Percentiles rank a stretch among this genome's conserved stretches.
Evolutionary conservation across 2,888 invertebrate genomes (phyloP).

Genomic region (Capitulum mitella): DNA sequence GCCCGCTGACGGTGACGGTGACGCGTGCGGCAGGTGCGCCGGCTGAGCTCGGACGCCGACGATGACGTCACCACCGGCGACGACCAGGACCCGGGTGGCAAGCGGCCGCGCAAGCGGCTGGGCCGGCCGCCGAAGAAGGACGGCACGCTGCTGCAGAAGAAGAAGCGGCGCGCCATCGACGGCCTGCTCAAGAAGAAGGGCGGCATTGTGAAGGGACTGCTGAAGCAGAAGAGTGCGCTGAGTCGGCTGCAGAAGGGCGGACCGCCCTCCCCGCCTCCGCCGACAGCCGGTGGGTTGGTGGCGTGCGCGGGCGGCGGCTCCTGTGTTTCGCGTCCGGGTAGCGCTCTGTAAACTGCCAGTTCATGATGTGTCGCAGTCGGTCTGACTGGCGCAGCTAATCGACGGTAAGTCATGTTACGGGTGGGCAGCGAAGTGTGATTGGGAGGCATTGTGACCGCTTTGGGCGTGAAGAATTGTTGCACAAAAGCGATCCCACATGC

Average conservation of each 20-base stretch:
- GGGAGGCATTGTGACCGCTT: too few species aligned
- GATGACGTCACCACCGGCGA: slow-evolving; percentile 33
- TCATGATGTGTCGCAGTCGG: too few species aligned
- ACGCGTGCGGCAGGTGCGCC: neutral
- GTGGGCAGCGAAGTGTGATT: too few species aligned
- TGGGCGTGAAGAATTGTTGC: too few species aligned
- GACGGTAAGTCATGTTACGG: too few species aligned
- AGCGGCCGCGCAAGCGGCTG: slow-evolving; percentile 31
- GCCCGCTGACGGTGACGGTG: neutral
- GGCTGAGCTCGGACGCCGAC: slow-evolving; percentile 28
- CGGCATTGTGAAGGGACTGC: slow-evolving; percentile 43
- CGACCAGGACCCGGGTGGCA: slow-evolving; percentile 26
- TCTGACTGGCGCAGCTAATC: too few species aligned
- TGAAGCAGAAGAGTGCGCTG: slow-evolving; percentile 39
- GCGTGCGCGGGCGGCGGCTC: too few species aligned
- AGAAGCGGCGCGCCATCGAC: slow-evolving; percentile 8
- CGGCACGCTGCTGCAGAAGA: neutral
- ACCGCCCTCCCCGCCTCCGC: neutral
- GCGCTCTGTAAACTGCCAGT: too few species aligned
- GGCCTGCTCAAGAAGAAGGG: neutral
- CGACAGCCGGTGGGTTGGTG: too few species aligned
- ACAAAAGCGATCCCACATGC: too few species aligned
- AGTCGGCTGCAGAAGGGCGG: neutral
- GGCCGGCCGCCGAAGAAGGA: slow-evolving; percentile 32
- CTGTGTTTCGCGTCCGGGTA: too few species aligned